Evolutionary conservation across 2,797 vertebrate species (phyloP).

Genomic region (Holocentrus rufus): DNA sequence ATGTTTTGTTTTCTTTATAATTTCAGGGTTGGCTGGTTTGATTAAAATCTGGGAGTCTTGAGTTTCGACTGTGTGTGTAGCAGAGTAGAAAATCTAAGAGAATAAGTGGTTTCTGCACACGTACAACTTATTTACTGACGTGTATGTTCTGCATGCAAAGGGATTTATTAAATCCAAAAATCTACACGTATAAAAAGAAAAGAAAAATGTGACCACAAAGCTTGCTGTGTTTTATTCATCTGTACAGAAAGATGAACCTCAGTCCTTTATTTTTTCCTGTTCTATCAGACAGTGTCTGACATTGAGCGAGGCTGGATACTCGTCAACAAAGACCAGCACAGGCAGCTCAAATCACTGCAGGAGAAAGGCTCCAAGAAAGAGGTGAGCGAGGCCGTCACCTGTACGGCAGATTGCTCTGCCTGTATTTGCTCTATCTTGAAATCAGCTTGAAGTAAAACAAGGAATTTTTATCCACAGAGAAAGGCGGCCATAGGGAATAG

Average conservation of each 20-base stretch:
- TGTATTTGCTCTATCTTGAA: not conserved
- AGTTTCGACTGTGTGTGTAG: conserved; percentile 20
- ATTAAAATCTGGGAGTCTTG: conserved; percentile 46
- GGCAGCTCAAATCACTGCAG: conserved; percentile 97
- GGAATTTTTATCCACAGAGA: conserved; percentile 26
- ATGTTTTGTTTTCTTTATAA: conserved; percentile 41
- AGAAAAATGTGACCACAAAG: not conserved
- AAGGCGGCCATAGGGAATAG: conserved; percentile 18
- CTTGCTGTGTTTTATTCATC: conserved; percentile 14
- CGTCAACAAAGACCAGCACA: conserved; percentile 97
- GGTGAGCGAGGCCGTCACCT: conserved; percentile 77
- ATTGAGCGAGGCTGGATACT: conserved; percentile 96
- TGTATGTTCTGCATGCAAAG: not conserved
- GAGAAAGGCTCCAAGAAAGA: conserved; percentile 99
- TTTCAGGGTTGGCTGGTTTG: conserved; percentile 31
- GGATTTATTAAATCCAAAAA: not conserved
- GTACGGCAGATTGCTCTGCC: not conserved
- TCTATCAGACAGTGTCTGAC: conserved; percentile 91
- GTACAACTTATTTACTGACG: conserved; percentile 34
- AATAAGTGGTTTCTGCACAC: conserved; percentile 5
- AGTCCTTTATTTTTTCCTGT: conserved; percentile 36
- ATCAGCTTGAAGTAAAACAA: conserved; percentile 7
- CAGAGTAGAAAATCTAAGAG: conserved; percentile 14
- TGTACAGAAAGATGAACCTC: conserved; percentile 45
- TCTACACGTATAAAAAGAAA: not conserved